Evolutionary conservation across 2,888 invertebrate genomes (phyloP).

Genomic region (Limenitis camilla): DNA sequence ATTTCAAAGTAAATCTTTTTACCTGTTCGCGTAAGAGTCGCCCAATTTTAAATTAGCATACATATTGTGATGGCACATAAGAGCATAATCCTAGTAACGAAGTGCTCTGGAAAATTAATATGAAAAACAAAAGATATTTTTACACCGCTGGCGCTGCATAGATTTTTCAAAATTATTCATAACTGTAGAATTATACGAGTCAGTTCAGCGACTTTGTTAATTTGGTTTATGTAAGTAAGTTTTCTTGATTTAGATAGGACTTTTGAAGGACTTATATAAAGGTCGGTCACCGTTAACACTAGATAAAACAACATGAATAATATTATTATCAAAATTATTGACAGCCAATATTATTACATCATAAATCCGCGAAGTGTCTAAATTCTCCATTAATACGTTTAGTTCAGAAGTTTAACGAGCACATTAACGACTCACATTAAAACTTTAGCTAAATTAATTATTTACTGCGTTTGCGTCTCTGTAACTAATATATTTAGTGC

Average conservation of each 20-base stretch:
- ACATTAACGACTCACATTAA: conserved; percentile 6
- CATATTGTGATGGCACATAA: conserved; percentile 10
- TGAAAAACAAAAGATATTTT: conserved; percentile 9
- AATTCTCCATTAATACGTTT: conserved; percentile 1
- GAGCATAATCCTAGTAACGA: conserved; percentile 6
- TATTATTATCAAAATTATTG: too few species aligned
- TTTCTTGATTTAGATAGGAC: too few species aligned
- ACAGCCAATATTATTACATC: too few species aligned
- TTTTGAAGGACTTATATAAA: too few species aligned
- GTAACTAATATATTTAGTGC: not conserved
- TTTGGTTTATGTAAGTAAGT: too few species aligned
- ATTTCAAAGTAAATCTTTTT: conserved; percentile 5
- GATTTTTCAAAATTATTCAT: not conserved
- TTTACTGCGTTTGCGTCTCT: not conserved
- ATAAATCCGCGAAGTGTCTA: too few species aligned
- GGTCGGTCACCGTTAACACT: too few species aligned
- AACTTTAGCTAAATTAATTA: conserved; percentile 5
- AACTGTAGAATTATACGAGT: too few species aligned
- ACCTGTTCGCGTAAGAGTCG: not conserved
- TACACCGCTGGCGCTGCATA: not conserved
- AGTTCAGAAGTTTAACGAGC: conserved; percentile 5
- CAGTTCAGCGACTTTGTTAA: too few species aligned
- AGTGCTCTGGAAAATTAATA: conserved; percentile 7
- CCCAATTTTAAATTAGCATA: conserved; percentile 7
- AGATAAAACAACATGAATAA: too few species aligned